Base-by-base conservation (phyloP, 1,140 invertebrate genomes). In the Matsumurasca onukii region DNA sequence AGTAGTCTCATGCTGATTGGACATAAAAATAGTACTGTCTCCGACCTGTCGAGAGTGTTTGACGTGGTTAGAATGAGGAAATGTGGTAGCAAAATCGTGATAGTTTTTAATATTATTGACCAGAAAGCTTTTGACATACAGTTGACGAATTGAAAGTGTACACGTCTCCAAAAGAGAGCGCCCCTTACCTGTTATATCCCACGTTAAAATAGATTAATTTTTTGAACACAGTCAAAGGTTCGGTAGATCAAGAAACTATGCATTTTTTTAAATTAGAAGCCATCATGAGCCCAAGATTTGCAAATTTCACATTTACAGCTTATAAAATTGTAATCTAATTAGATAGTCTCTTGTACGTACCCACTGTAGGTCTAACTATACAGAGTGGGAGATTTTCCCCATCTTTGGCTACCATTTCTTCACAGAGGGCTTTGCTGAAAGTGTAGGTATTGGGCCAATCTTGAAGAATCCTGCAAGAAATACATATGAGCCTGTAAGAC, bases 361-460 rank as follows among this genome's bases (percentile, higher is more conserved):
- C 49, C 3, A 51, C n/a, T 9, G 49, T 20, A 51, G 49, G 49
- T 3, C 49, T 17, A 22, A 51, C n/a, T 5, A 51, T 51, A 51
- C 49, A 51, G 3, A 51, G 3, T 3, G 49, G 49, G 3, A 51
- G 49, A 51, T n/a, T 22, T 3, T 3, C 3, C 5, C 17, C 3
- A 20, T 51, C 49, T 22, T 51, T n/a, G 30, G 12, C 1, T 17
- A 63, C 17, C 59, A 31, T 63, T 15, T 63, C 59, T n/a, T 31
- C 31, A 31, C 59, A 31, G 22, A 63, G 31, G n/a, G 59, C 59
- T 31, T 63, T 63, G 9, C 27, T 63, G 31, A 63, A 63, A 1
- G 59, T 63, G 29, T 63, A 63, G 1, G 59, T 63, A 20, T 63
- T 63, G 20, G 59, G 59, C 31, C 49, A 51, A 12, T 22, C 49